Percentiles rank a stretch among this genome's conserved stretches.
Conservation (phyloP, 2,113 vertebrate genomes). For the Mellivora capensis region DNA sequence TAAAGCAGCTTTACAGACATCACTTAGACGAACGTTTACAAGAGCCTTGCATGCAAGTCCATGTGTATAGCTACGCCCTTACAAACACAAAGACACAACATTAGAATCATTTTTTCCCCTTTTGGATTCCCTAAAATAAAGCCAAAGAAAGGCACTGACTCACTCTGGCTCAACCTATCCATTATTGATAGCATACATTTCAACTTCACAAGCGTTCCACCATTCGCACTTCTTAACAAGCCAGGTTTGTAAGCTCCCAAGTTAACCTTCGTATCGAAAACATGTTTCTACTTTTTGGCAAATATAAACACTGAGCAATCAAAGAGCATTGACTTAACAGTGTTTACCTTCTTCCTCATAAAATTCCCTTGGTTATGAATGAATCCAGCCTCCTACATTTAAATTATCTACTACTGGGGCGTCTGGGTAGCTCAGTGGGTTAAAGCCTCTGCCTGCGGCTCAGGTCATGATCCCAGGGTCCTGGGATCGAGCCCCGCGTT, state of each 20-base stretch:
- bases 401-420: neutral
- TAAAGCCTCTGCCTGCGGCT: no score
- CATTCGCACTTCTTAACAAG: neutral
- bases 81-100: neutral
- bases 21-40: accelerated
- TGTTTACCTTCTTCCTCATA: neutral
- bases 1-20: no score
- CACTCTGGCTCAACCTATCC: neutral
- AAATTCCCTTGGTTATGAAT: neutral
- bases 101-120: accelerated
- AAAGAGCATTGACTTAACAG: accelerated
- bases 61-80: accelerated
- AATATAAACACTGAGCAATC: neutral
- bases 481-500: no score
- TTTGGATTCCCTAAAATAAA: neutral
- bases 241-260: neutral
- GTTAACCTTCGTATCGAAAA: neutral
- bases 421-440: no score
- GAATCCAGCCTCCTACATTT: neutral
- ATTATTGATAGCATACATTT: accelerated
- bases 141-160: neutral
- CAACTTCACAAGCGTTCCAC: neutral
- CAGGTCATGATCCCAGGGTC: no score
- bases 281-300: neutral
- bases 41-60: accelerated